Percentiles rank a stretch among this genome's conserved stretches.
phyloP scores from a whole-genome alignment of 2,113 vertebrate genomes.

The Puntigrus tetrazona region DNA sequence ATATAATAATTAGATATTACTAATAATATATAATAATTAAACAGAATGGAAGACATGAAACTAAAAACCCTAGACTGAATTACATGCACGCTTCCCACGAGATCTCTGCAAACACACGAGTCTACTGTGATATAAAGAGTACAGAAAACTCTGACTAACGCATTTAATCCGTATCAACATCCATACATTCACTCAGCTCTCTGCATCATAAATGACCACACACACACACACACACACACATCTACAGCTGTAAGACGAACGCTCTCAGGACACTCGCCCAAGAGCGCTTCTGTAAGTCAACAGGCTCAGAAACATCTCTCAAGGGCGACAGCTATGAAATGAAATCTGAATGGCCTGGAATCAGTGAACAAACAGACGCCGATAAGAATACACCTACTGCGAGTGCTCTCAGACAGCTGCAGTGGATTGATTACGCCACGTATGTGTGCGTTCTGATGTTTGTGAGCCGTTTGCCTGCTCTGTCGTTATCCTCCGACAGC shows the following conservation, averaged over 20 bases:
- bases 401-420: not conserved
- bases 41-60: no score
- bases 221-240: not conserved
- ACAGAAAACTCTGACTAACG: not conserved
- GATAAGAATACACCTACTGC: not conserved
- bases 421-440: not conserved
- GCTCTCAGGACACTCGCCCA: not conserved
- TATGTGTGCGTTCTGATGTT: not conserved
- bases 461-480: not conserved
- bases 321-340: constrained; percentile 31
- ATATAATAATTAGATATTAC: no score
- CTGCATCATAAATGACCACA: not conserved
- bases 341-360: not conserved
- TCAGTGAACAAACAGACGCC: not conserved
- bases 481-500: not conserved
- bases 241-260: not conserved
- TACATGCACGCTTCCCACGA: not conserved
- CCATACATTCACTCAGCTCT: not conserved
- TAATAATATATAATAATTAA: no score
- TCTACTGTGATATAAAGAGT: not conserved
- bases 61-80: no score
- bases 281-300: not conserved
- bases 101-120: not conserved
- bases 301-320: constrained; percentile 1
- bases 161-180: not conserved